Percentiles rank a stretch among this genome's conserved stretches.
These are phyloP conservation scores for Acleris cristana DNA, from an alignment of 2,888 invertebrate species.

Conservation along the genomic window DNA sequence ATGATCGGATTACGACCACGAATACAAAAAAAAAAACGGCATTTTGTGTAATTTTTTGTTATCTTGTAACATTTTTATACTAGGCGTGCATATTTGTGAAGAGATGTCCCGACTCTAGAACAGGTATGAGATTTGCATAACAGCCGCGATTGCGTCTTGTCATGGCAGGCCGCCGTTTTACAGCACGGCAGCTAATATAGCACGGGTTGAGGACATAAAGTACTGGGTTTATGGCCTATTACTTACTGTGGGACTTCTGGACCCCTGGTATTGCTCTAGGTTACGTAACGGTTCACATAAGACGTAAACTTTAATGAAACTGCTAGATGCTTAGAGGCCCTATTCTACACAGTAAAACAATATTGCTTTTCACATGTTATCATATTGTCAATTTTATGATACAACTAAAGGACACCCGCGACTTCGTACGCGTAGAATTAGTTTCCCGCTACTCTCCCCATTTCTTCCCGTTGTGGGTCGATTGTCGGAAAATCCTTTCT, in stretches of 20 bases:
- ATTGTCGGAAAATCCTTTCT: too few species aligned
- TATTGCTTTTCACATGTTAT: too few species aligned
- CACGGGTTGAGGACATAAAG: constrained; percentile 21
- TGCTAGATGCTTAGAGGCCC: not conserved
- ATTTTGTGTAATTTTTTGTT: constrained; percentile 6
- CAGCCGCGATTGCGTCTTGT: constrained; percentile 21
- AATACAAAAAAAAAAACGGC: too few species aligned
- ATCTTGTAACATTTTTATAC: constrained; percentile 24
- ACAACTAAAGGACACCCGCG: too few species aligned
- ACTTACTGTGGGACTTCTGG: constrained; percentile 13
- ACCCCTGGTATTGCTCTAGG: constrained; percentile 24
- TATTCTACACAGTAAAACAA: too few species aligned
- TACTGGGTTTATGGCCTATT: constrained; percentile 29
- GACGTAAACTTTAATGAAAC: constrained; percentile 25
- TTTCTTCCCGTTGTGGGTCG: too few species aligned
- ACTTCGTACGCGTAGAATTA: too few species aligned
- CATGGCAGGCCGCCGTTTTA: constrained; percentile 23
- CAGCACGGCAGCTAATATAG: constrained; percentile 30
- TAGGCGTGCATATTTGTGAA: constrained; percentile 27
- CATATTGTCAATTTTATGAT: too few species aligned
- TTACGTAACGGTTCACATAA: constrained; percentile 7
- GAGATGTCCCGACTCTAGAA: constrained; percentile 13
- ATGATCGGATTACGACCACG: too few species aligned
- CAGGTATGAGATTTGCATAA: constrained; percentile 32
- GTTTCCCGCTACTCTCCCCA: too few species aligned